Evolutionary conservation across 2,797 vertebrate species (phyloP), one percentile per base, ranked within the genome.

Genomic region (Huso huso): DNA sequence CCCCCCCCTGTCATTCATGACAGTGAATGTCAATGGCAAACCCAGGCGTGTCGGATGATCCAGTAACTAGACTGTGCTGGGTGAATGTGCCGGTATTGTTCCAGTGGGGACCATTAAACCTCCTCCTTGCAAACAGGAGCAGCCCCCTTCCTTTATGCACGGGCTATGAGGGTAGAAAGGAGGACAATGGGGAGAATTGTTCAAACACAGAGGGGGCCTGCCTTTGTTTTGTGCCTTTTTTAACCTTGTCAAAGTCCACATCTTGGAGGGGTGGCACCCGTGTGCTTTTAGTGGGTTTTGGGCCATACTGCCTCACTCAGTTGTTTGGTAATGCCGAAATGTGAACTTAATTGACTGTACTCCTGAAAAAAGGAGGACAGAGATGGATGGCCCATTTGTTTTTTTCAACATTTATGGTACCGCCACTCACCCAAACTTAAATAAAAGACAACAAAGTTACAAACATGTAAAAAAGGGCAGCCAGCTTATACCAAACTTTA

Each of bases 281-380:
- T 93, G 86, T 90, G 91, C 91, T 90, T 96, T 94, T 95, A 93
- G 91, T 88, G 76, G 64, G 86, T 86, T 77, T 84, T 84, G 85
- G 85, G 81, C 91, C 90, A 83, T 85, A 92, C 92, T 79, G 80
- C 85, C 76, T 82, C 83, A 85, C 85, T 87, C 90, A 89, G 92
- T 93, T 95, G 92, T 96, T 94, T 95, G 91, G 93, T 90, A 89
- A 92, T 92, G 91, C 87, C 89, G 93, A 94, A 93, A 96, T 93
- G 93, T 94, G 94, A 96, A 94, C 94, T 97, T 97, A 96, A 98
- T 96, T 95, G 94, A 95, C 94, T 81, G 81, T 87, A 81, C 87
- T 86, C 84, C 83, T 84, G 84, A 76, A 80, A 80, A 57, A 57
- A 78, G 79, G 73, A 79, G 71, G 66, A 86, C 77, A 86, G 81